Conservation (phyloP, 2,113 vertebrate species). For the Lophius piscatorius region DNA sequence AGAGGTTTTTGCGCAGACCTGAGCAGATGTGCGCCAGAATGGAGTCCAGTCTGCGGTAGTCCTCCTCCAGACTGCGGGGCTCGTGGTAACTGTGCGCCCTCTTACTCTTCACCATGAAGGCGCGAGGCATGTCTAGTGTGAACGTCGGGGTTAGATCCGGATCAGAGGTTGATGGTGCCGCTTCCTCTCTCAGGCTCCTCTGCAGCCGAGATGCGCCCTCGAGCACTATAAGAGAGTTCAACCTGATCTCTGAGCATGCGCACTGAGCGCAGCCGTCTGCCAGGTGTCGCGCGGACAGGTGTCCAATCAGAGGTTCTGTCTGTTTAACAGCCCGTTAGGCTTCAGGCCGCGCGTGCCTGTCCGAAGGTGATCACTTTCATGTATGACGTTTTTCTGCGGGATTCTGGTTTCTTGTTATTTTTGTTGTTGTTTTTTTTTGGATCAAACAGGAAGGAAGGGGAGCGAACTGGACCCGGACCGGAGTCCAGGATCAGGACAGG, state of each 20-base stretch:
- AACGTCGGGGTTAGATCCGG: too few species aligned
- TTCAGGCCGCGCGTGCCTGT: neutral
- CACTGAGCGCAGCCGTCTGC: conserved; percentile 70
- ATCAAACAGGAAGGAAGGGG: too few species aligned
- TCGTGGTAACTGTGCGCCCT: conserved; percentile 97
- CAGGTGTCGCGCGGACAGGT: conserved; percentile 93
- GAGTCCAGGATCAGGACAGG: neutral
- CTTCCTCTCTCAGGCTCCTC: conserved; percentile 56
- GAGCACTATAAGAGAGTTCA: conserved; percentile 55
- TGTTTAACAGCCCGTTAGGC: conserved; percentile 3
- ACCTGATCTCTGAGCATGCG: conserved; percentile 75
- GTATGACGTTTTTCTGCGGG: too few species aligned
- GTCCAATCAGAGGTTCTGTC: conserved; percentile 59
- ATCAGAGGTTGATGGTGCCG: conserved; percentile 10
- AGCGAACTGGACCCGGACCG: neutral
- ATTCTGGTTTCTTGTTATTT: too few species aligned
- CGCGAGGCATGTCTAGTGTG: conserved; percentile 87
- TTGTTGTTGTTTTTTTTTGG: too few species aligned
- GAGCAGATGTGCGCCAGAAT: conserved; percentile 84
- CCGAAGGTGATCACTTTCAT: too few species aligned
- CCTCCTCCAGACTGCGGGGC: conserved; percentile 86
- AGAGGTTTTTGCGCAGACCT: conserved; percentile 82
- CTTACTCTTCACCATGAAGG: conserved; percentile 98
- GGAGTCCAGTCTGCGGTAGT: conserved; percentile 81
- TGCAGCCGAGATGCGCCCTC: conserved; percentile 30